Base-by-base conservation (phyloP, 2,888 invertebrate genomes). In the Meloe dianella region DNA sequence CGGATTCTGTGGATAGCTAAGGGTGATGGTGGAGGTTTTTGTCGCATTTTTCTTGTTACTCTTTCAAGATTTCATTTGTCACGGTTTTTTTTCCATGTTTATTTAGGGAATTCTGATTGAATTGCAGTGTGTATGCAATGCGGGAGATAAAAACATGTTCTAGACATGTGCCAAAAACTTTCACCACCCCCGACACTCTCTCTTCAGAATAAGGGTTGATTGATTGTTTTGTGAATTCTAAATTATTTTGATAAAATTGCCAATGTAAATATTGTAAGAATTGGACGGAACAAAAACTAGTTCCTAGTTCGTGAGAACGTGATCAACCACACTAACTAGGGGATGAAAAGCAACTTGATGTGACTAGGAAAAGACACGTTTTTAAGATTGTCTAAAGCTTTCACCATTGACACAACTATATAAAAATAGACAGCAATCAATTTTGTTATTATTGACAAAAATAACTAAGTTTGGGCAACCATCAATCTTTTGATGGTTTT, bases 361-460 rank as follows among this genome's bases (percentile, higher is more conserved):
- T 47, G 47, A 47, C 47, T 47, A 47, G 47, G 47, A 47, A 47
- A 47, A 1, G 47, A 47, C 47, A 47, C 47, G 47, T 47, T 47
- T 47, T 20, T 12, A 47, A 47, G 20, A 47, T 8, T 20, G 3
- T 47, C 47, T 47, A 41, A 35, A 35, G 35, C 35, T 35, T 14
- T 35, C n/a, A n/a, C 12, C 35, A 35, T 35, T 12, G 5, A 35
- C 14, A 27, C 27, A 27, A 27, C 30, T 7, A 30, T 30, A 30
- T 14, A 35, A 35, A 35, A 35, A 35, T 35, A 35, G 35, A 35
- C 14, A 35, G n/a, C 32, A 7, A 32, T 32, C 9, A 7, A 14
- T 35, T 12, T 35, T 35, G 5, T 35, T 35, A 20, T 47, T 20
- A 47, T 41, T 47, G 9, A 47, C 20, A 20, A 47, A 2, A 47